A percentile compares a stretch with the other conserved stretches of the same genome.
These are phyloP conservation scores for Sphinx pinastri DNA, from an alignment of 2,888 invertebrate genomes.

Conservation along the genomic window DNA sequence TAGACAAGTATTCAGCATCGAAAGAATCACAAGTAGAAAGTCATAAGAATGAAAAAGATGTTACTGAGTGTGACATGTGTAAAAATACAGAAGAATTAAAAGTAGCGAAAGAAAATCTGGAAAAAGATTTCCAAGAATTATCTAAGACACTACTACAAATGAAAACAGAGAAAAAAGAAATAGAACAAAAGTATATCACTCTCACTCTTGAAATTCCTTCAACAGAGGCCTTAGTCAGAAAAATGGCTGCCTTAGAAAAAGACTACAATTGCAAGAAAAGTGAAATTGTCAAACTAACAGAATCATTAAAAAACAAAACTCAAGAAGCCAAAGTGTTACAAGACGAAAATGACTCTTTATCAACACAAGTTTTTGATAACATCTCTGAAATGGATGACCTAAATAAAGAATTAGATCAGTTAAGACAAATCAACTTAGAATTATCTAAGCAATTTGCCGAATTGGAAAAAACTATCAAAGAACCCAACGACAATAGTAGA, in stretches of 20 bases:
- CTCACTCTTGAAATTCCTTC: constrained; percentile 58
- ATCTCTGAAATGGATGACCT: constrained; percentile 81
- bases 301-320: constrained; percentile 48
- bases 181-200: constrained; percentile 61
- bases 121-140: constrained; percentile 48
- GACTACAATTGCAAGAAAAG: constrained; percentile 51
- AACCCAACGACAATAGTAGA: constrained; percentile 32
- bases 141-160: constrained; percentile 47
- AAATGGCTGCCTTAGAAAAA: constrained; percentile 58
- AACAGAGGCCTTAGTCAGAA: constrained; percentile 55
- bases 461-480: constrained; percentile 42
- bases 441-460: constrained; percentile 48
- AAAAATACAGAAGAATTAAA: constrained; percentile 39
- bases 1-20: constrained; percentile 39
- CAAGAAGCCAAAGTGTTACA: constrained; percentile 66
- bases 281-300: constrained; percentile 54
- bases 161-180: constrained; percentile 51
- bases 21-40: constrained; percentile 26
- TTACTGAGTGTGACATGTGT: constrained; percentile 43
- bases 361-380: constrained; percentile 83
- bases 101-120: constrained; percentile 36
- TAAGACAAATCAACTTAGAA: constrained; percentile 52
- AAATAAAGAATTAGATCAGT: constrained; percentile 60
- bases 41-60: constrained; percentile 27
- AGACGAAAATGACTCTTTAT: constrained; percentile 81